Base-by-base conservation (phyloP, 2,888 invertebrate species). In the Abrostola tripartita region DNA sequence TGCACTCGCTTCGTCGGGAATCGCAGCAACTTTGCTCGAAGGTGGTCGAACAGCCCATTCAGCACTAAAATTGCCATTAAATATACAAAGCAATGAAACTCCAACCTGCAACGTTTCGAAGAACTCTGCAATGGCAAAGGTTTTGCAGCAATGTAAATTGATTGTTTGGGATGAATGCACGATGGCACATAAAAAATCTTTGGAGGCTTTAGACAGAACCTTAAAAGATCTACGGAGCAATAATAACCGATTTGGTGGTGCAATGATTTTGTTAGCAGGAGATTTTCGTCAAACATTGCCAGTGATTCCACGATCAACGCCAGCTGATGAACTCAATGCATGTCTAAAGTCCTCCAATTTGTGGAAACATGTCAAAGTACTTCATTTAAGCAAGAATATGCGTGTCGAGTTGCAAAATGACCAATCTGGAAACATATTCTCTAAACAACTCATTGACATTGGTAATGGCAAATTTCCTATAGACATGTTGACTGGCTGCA, bases 281-380 rank as follows among this genome's bases (percentile, higher is more conserved):
- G 85, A 86, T 85, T 86, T 87, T 73, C 74, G 81, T 9, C 85
- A 85, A 79, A 83, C 81, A 51, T 54, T 65, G 41, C 59, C 65
- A 59, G 58, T 64, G 0, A 7, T 64, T 57, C 79, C 85, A 71
- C 74, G 82, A 8, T 67, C 73, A 75, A 76, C 71, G 53, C 66
- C 52, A 61, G 83, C 84, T 41, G 84, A 87, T 69, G 84, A 85
- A 79, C 61, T 87, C 5, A 88, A 87, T 68, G 63, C 52, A 58
- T 63, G 63, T 58, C 9, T 58, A 4, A 63, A 58, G 57, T 57
- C 62, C 0, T 63, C 57, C 52, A 63, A 9, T 63, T 53, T 61
- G 35, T 61, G 54, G 51, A 53, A 47, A 49, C 6, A 47, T 35
- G n/a, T n/a, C n/a, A 47, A 52, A 59, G 44, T 24, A 44, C 41